Percentiles rank a stretch among this genome's conserved stretches.
Conservation (phyloP, 2,113 vertebrate genomes). For the Notothenia rossii region DNA sequence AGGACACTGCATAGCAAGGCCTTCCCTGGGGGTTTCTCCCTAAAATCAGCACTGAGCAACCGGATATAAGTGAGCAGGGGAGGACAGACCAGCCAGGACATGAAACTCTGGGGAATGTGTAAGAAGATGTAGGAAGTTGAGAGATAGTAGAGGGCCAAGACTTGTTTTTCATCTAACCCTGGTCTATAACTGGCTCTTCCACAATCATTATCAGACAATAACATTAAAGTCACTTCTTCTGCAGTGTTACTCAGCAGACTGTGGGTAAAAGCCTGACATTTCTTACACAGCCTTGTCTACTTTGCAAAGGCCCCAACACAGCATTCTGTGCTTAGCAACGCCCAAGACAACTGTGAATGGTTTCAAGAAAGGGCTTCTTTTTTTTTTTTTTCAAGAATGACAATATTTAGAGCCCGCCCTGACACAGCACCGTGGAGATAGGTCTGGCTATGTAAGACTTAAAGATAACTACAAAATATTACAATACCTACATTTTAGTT, state of each 20-base stretch:
- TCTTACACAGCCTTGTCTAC: too few species aligned
- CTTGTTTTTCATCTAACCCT: constrained; percentile 5
- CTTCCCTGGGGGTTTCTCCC: constrained; percentile 22
- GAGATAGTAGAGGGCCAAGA: constrained; percentile 11
- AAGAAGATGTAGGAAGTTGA: constrained; percentile 9
- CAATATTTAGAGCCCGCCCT: too few species aligned
- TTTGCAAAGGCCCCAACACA: too few species aligned
- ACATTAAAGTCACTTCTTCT: too few species aligned
- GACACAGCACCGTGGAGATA: too few species aligned
- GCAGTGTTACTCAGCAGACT: too few species aligned
- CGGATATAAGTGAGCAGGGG: constrained; percentile 40
- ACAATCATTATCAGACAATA: constrained; percentile 7
- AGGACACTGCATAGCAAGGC: constrained; percentile 20
- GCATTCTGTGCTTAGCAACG: too few species aligned
- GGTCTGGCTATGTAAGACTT: too few species aligned
- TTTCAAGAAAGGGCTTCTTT: too few species aligned
- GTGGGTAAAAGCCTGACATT: too few species aligned
- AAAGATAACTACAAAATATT: background rate
- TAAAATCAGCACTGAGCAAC: constrained; percentile 51
- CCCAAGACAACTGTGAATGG: too few species aligned
- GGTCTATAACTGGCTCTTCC: background rate
- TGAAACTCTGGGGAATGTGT: constrained; percentile 67
- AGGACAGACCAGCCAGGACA: constrained; percentile 63
- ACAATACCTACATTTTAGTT: background rate
- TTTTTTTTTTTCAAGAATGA: too few species aligned